Base-by-base conservation (phyloP, 2,113 vertebrate genomes). In the Antennarius striatus region DNA sequence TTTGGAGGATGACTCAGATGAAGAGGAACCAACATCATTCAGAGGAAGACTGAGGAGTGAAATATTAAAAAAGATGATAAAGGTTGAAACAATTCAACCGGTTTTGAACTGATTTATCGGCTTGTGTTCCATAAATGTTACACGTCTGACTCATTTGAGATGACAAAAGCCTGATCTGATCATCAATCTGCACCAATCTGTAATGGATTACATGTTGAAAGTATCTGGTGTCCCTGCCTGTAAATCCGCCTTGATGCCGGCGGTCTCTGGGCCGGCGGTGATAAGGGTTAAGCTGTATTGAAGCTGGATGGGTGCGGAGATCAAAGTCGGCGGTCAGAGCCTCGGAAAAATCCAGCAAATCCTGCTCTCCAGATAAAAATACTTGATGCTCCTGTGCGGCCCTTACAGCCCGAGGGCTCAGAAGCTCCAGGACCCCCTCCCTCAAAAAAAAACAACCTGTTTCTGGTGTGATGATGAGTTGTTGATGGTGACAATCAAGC, bases 281-380 rank as follows among this genome's bases (percentile, higher is more conserved):
- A 92, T 92, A 91, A 92, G 77, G 59, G 66, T 61, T 80, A 76
- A 89, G 85, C 87, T 58, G 76, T 72, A 88, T 85, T 90, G 89
- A 89, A 86, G 90, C 57, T 22, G 81, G 81, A 82, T 81, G 78
- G 85, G 79, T 86, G 87, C 79, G 71, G 87, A 88, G 88, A 89
- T 90, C 86, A 90, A 86, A 90, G 86, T 48, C 53, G 4, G 48
- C n/a, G 13, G 68, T 55, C 59, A 59, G 70, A 82, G 71, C 32
- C 32, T 55, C 60, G 30, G 63, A 63, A 71, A 66, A 77, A 62
- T 48, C 61, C 55, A 39, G 42, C 29, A 16, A 53, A 30, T 75
- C 14, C n/a, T n/a, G 48, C 71, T 63, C 77, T 81, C 10, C 4
- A 77, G 83, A 84, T 86, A 63, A 83, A 51, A 74, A 67, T 65